These are phyloP conservation scores for Megamerina dolium DNA, from an alignment of 2,888 invertebrate genomes.

Conservation along the genomic window DNA sequence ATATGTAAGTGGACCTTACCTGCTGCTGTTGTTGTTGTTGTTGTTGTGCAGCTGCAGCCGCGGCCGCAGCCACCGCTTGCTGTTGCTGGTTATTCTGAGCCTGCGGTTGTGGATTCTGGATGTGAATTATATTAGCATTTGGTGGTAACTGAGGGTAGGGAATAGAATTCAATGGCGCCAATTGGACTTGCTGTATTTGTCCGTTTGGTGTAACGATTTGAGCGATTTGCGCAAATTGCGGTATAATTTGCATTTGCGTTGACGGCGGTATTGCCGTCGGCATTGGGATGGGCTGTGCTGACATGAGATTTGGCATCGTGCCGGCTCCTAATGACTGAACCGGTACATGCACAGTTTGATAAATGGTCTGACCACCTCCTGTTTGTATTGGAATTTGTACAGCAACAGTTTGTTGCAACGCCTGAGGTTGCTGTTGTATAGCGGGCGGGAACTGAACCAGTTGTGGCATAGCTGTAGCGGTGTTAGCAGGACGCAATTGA, in stretches of 20 bases:
- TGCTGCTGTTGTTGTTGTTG: slow-evolving; percentile 27
- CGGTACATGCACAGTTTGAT: slow-evolving; percentile 92
- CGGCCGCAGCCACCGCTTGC: slow-evolving; percentile 23
- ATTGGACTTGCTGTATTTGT: slow-evolving; percentile 84
- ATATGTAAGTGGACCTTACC: slow-evolving; percentile 8
- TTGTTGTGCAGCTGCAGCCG: slow-evolving; percentile 19
- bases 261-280: slow-evolving; percentile 24
- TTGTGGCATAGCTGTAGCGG: slow-evolving; percentile 36
- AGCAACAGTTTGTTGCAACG: slow-evolving; percentile 60
- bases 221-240: slow-evolving; percentile 75
- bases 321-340: slow-evolving; percentile 63
- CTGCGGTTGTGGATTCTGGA: slow-evolving; percentile 34
- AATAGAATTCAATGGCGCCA: slow-evolving; percentile 58
- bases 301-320: slow-evolving; percentile 53
- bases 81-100: slow-evolving; percentile 24
- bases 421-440: slow-evolving; percentile 21
- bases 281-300: slow-evolving; percentile 50
- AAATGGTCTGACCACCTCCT: slow-evolving; percentile 76
- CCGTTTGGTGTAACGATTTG: slow-evolving; percentile 84
- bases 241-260: slow-evolving; percentile 67
- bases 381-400: slow-evolving; percentile 62
- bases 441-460: slow-evolving; percentile 46
- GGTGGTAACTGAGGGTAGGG: slow-evolving; percentile 41
- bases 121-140: slow-evolving; percentile 45
- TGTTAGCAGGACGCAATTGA: slow-evolving; percentile 56